These are phyloP conservation scores for Leptarthrus brevirostris DNA, from an alignment of 2,888 invertebrate species.

Conservation along the genomic window DNA sequence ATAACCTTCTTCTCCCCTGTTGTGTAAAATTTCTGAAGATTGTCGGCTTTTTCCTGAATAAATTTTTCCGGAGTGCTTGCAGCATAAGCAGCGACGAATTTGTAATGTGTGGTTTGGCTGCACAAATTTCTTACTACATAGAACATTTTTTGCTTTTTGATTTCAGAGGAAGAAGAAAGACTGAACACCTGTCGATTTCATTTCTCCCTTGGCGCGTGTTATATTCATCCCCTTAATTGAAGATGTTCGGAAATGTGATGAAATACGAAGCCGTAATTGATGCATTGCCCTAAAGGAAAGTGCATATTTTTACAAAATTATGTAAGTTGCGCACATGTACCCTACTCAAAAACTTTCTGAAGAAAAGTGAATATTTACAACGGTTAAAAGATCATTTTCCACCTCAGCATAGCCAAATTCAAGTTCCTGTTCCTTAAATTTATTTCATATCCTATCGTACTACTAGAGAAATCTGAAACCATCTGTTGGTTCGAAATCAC, in stretches of 20 bases:
- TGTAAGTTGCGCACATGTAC: too few species aligned
- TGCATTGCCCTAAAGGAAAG: background rate
- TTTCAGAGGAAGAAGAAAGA: background rate
- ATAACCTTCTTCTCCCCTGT: background rate
- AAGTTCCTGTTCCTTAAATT: too few species aligned
- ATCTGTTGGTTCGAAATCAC: too few species aligned
- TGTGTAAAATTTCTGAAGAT: background rate
- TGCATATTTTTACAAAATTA: too few species aligned
- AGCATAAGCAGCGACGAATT: background rate
- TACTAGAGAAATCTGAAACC: too few species aligned
- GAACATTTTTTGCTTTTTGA: background rate
- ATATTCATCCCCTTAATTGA: background rate
- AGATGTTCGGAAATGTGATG: background rate
- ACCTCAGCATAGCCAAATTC: too few species aligned
- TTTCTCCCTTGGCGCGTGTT: background rate
- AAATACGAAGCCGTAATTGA: background rate
- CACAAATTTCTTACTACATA: background rate
- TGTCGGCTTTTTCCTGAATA: background rate
- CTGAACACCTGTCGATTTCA: conserved; percentile 2
- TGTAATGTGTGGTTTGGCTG: background rate
- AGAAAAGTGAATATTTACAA: too few species aligned
- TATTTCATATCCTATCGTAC: too few species aligned
- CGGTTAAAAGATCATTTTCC: too few species aligned
- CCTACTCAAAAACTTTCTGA: too few species aligned
- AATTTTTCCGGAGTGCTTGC: background rate